Conservation (phyloP, 2,113 vertebrate species). For the Pseudorectes ferrugineus region DNA sequence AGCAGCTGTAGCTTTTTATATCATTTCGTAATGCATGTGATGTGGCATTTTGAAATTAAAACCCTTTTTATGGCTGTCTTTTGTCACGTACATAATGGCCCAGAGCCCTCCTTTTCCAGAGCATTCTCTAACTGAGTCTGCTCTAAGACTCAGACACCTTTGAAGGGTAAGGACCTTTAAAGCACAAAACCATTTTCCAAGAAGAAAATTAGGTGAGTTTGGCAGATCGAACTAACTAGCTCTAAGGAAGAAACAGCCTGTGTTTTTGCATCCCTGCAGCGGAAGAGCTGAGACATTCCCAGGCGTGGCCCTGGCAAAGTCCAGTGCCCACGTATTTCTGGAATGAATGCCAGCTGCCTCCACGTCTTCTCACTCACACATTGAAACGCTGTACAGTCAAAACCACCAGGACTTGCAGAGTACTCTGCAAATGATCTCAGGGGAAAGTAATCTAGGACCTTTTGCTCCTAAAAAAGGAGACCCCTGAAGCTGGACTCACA, state of each 20-base stretch:
- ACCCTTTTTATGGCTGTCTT: neutral
- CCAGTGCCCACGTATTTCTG: conserved; percentile 35
- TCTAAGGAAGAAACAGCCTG: neutral
- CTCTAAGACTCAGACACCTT: neutral
- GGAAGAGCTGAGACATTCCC: conserved; percentile 38
- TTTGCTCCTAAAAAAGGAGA: neutral
- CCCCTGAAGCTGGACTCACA: neutral
- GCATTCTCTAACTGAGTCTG: neutral
- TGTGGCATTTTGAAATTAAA: conserved; percentile 39
- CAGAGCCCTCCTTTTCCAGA: neutral
- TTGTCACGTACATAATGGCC: neutral
- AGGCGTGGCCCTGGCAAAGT: conserved; percentile 39
- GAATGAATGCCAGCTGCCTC: conserved; percentile 54
- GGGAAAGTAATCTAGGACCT: neutral
- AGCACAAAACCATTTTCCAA: neutral
- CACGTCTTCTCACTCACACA: neutral
- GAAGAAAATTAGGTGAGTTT: neutral
- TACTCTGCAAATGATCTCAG: neutral
- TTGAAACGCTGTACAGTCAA: neutral
- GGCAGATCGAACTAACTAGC: neutral
- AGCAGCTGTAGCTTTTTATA: conserved; percentile 36
- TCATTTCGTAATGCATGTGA: neutral
- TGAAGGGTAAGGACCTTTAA: neutral
- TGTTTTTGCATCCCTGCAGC: neutral
- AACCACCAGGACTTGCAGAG: neutral